These are phyloP conservation scores for Drosophila bifasciata DNA, from an alignment of 1,140 invertebrate species.

Conservation along the genomic window DNA sequence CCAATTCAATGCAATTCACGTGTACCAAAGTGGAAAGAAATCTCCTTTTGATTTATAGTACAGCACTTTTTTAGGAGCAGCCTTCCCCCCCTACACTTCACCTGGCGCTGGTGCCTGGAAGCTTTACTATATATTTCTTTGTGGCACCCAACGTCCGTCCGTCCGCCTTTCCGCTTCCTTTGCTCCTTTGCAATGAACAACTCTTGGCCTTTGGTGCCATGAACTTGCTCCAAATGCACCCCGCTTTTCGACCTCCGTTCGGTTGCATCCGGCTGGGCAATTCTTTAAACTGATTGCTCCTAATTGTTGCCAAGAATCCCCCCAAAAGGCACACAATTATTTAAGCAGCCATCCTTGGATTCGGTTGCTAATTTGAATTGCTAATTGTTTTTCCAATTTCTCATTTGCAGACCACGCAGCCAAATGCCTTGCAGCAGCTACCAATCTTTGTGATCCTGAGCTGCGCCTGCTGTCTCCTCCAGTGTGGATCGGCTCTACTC, in stretches of 20 bases:
- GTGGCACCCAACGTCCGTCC: conserved; percentile 9
- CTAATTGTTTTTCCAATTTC: conserved; percentile 26
- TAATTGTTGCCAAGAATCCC: conserved; percentile 3
- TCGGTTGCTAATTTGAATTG: conserved; percentile 27
- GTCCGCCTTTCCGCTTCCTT: conserved; percentile 48
- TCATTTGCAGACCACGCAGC: conserved; percentile 42
- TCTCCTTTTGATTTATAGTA: conserved; percentile 57
- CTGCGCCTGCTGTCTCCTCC: conserved; percentile 86
- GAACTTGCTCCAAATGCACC: conserved; percentile 50
- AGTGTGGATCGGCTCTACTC: conserved; percentile 85
- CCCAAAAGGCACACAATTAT: conserved; percentile 23
- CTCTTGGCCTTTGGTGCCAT: conserved; percentile 28
- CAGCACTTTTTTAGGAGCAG: conserved; percentile 34
- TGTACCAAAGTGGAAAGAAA: conserved; percentile 58
- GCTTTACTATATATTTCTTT: conserved; percentile 9
- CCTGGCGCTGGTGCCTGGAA: conserved; percentile 23
- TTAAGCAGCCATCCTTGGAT: conserved; percentile 16
- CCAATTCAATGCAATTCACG: conserved; percentile 61
- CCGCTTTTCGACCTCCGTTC: conserved; percentile 10
- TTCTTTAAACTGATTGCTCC: conserved; percentile 14
- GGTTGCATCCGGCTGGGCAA: conserved; percentile 15
- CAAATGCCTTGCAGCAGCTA: conserved; percentile 49
- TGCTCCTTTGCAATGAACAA: conserved; percentile 45
- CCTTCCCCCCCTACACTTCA: conserved; percentile 18
- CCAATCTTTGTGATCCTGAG: conserved; percentile 86